phyloP scores from a whole-genome alignment of 2,113 vertebrate species.

The Pogonocichla stellata region DNA sequence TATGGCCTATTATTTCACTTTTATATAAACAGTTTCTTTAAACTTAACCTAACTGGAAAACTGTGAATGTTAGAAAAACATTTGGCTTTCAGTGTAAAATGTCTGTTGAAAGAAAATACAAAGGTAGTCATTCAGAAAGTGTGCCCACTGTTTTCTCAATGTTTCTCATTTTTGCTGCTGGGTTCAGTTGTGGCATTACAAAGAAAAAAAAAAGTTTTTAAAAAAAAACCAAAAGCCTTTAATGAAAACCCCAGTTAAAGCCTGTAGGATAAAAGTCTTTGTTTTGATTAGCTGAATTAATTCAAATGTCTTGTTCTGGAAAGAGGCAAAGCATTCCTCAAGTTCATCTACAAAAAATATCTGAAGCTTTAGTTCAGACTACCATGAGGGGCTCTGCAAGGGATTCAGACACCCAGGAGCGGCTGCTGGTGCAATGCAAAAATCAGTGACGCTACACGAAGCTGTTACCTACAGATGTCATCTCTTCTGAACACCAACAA shows the following conservation, averaged over 20 bases:
- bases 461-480: neutral
- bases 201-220: neutral
- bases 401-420: neutral
- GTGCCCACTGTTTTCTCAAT: neutral
- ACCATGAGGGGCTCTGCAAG: neutral
- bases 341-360: neutral
- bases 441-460: neutral
- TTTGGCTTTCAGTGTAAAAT: neutral
- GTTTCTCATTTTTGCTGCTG: neutral
- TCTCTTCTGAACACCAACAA: neutral
- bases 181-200: neutral
- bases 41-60: neutral
- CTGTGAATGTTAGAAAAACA: neutral
- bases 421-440: neutral
- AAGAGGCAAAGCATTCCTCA: neutral
- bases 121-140: neutral
- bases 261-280: neutral
- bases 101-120: neutral
- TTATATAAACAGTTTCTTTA: neutral
- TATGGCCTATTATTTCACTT: neutral
- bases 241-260: neutral
- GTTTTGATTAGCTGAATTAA: neutral
- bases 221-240: neutral
- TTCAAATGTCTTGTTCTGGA: neutral
- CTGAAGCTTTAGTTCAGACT: neutral